Percentiles rank a stretch among this genome's conserved stretches.
Evolutionary conservation across 2,113 vertebrate genomes (phyloP).

Genomic region (Anas platyrhynchos): DNA sequence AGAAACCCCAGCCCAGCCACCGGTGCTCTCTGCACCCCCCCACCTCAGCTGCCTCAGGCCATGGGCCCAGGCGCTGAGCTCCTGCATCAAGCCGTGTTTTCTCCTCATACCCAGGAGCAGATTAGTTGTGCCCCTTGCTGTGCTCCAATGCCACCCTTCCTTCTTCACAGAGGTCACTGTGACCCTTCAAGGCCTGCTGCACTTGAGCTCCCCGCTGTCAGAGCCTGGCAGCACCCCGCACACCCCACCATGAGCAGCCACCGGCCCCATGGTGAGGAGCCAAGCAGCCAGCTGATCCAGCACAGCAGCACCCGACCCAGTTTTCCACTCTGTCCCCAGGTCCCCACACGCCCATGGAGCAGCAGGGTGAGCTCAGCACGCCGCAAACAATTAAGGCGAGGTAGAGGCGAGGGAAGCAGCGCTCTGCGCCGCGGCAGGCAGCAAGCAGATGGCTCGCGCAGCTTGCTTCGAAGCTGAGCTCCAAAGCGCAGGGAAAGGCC

Average conservation of each 20-base stretch:
- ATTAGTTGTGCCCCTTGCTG: rapidly evolving
- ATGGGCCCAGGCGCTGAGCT: neutral
- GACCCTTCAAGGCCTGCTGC: neutral
- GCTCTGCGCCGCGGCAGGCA: neutral
- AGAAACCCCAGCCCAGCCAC: neutral
- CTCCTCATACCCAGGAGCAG: neutral
- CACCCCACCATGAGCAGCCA: neutral
- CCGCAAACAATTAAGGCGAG: conserved; percentile 40
- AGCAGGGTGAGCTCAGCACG: neutral
- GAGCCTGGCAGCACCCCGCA: neutral
- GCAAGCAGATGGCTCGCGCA: conserved; percentile 60
- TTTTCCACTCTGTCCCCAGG: neutral
- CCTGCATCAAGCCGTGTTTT: neutral
- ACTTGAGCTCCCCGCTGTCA: neutral
- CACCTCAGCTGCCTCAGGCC: neutral
- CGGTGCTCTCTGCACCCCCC: neutral
- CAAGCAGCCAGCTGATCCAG: rapidly evolving
- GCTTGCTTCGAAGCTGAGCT: conserved; percentile 30
- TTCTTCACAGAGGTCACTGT: neutral
- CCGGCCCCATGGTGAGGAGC: rapidly evolving
- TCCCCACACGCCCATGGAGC: neutral
- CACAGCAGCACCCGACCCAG: neutral
- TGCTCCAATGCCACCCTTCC: neutral
- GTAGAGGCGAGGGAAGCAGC: neutral
- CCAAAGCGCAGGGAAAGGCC: neutral